Percentiles rank a stretch among this genome's conserved stretches.
Evolutionary conservation across 2,113 vertebrate genomes (phyloP).

Genomic region (Nyctereutes procyonoides): DNA sequence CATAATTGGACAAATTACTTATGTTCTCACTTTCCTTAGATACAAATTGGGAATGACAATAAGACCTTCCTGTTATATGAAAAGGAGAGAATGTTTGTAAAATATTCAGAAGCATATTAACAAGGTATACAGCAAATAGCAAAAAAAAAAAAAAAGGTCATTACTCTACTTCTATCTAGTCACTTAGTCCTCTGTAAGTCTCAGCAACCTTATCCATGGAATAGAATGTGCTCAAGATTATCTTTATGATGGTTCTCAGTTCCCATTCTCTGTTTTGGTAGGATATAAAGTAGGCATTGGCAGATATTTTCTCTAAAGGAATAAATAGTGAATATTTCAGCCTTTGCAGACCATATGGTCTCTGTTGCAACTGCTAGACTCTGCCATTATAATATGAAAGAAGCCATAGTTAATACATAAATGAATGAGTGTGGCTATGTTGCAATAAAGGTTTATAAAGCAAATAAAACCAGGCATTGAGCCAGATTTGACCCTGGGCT

Average conservation of each 20-base stretch:
- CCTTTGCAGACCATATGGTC: neutral
- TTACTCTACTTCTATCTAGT: neutral
- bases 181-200: neutral
- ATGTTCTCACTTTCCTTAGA: neutral
- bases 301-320: neutral
- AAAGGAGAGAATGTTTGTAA: constrained; percentile 1
- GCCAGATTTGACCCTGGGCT: neutral
- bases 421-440: neutral
- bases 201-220: neutral
- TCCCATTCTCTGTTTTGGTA: neutral
- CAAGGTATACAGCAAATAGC: neutral
- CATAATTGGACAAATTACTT: neutral
- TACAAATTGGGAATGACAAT: neutral
- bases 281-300: neutral
- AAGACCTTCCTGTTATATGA: neutral
- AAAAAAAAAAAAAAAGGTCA: neutral
- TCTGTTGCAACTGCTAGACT: neutral
- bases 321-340: constrained; percentile 18
- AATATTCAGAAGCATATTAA: neutral
- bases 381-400: neutral
- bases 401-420: neutral
- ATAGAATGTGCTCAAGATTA: neutral
- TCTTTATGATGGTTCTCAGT: neutral
- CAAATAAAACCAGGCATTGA: neutral
- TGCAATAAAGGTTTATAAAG: constrained; percentile 20